phyloP scores from a whole-genome alignment of 2,113 vertebrate genomes.

The Paracanthobrama guichenoti region DNA sequence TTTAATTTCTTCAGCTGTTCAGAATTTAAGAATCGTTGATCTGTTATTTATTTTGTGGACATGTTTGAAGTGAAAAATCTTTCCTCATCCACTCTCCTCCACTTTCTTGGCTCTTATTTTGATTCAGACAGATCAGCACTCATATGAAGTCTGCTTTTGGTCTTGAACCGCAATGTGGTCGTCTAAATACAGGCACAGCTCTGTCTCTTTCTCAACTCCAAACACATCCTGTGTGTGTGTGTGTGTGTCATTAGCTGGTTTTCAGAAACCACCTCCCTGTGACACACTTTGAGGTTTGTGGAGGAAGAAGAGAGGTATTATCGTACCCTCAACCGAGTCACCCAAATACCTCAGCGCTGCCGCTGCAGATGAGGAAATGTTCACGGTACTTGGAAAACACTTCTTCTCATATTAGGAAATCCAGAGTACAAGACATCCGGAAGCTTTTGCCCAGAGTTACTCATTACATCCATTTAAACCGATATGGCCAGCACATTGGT shows the following conservation, averaged over 20 bases:
- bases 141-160: conserved; percentile 48
- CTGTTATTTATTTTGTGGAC: not conserved
- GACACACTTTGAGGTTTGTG: conserved; percentile 57
- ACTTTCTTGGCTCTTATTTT: conserved; percentile 34
- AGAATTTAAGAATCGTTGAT: too few species aligned
- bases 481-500: conserved; percentile 11
- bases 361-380: conserved; percentile 27
- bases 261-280: conserved; percentile 57
- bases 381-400: conserved; percentile 15
- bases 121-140: conserved; percentile 31
- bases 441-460: not conserved
- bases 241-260: conserved; percentile 67
- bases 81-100: not conserved
- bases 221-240: conserved; percentile 54
- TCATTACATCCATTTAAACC: not conserved
- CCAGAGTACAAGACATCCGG: not conserved
- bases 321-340: conserved; percentile 27
- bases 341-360: conserved; percentile 27
- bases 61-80: not conserved
- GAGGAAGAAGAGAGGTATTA: conserved; percentile 46
- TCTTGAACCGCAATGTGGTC: conserved; percentile 52
- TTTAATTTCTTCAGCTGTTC: not conserved
- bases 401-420: not conserved
- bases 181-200: conserved; percentile 52
- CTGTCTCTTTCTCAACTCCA: conserved; percentile 59